Conservation (phyloP, 2,113 vertebrate species). For the Orthonyx spaldingii region DNA sequence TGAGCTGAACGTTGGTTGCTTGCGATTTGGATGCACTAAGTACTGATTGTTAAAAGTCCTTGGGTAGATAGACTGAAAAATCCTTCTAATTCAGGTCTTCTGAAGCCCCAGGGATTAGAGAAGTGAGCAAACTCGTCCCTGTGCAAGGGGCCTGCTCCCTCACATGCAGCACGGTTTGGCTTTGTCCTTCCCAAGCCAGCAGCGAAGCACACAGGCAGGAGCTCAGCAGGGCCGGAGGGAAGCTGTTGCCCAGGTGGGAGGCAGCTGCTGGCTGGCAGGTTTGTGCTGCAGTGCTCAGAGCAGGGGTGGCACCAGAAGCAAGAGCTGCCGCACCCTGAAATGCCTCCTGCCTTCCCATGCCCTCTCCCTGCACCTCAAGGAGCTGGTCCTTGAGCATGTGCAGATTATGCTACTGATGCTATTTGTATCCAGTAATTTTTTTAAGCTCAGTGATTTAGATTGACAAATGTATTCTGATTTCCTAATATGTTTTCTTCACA, state of each 20-base stretch:
- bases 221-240: background rate
- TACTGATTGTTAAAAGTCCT: background rate
- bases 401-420: background rate
- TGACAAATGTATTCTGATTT: slow-evolving; percentile 42
- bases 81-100: background rate
- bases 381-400: background rate
- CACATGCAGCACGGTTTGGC: accelerated
- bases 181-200: background rate
- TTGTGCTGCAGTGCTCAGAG: background rate
- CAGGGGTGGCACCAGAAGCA: background rate
- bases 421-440: background rate
- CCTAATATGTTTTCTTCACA: slow-evolving; percentile 26
- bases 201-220: accelerated
- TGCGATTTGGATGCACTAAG: background rate
- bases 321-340: background rate
- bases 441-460: slow-evolving; percentile 27
- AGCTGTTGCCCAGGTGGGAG: background rate
- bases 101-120: background rate
- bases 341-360: accelerated
- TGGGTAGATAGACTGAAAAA: background rate
- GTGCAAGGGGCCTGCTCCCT: background rate
- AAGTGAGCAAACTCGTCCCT: background rate
- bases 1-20: background rate
- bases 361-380: accelerated
- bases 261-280: background rate